These are phyloP conservation scores for Danio choprae DNA, from an alignment of 2,797 vertebrate species.

Conservation along the genomic window DNA sequence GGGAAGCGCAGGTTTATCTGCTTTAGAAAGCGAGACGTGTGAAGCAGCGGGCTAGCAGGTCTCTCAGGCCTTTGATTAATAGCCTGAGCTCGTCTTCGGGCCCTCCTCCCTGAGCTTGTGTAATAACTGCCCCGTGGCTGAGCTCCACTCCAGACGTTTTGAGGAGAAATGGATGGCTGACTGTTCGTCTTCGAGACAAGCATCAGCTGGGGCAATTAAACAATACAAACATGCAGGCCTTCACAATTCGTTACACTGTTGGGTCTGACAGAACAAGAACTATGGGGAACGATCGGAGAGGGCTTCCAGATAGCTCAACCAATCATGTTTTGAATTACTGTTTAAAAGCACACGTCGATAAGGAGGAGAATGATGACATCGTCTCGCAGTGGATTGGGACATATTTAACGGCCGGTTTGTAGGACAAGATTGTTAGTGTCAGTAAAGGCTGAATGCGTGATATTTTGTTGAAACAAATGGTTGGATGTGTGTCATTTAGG, in stretches of 20 bases:
- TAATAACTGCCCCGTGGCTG: conserved; percentile 38
- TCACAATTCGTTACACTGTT: conserved; percentile 47
- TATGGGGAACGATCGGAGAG: conserved; percentile 27
- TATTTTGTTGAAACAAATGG: neutral
- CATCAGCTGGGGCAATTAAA: conserved; percentile 41
- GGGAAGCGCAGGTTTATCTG: conserved; percentile 45
- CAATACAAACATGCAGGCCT: conserved; percentile 45
- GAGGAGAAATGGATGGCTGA: conserved; percentile 51
- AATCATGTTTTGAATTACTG: conserved; percentile 30
- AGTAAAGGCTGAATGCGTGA: conserved; percentile 14
- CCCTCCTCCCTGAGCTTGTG: conserved; percentile 40
- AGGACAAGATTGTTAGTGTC: conserved; percentile 57
- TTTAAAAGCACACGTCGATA: conserved; percentile 37
- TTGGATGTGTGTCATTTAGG: no score
- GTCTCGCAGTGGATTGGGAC: conserved; percentile 31
- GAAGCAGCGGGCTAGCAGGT: conserved; percentile 43
- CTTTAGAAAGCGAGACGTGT: conserved; percentile 34
- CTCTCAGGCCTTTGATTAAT: conserved; percentile 56
- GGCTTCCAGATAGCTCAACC: conserved; percentile 24
- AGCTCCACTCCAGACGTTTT: conserved; percentile 43
- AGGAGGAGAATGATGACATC: conserved; percentile 55
- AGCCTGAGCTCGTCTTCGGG: conserved; percentile 41
- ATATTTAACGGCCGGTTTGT: conserved; percentile 44
- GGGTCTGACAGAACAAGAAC: conserved; percentile 43
- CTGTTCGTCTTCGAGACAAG: conserved; percentile 47